Evolutionary conservation across 2,888 invertebrate genomes (phyloP).

Genomic region (Muschampia plurimacula): DNA sequence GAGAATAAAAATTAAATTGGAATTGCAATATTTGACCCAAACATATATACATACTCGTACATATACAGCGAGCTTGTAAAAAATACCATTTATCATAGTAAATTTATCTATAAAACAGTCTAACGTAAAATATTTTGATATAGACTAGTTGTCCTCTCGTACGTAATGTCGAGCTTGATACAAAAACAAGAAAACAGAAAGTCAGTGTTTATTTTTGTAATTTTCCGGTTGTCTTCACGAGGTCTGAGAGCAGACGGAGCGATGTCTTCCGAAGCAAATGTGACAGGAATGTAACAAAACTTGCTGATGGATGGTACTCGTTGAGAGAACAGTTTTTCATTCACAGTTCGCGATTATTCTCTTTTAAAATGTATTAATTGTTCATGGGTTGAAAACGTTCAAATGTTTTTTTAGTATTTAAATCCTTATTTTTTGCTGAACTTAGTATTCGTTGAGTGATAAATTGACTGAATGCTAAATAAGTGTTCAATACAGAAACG

Average conservation of each 20-base stretch:
- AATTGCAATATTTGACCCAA: too few relatives aligned
- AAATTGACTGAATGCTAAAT: too few relatives aligned
- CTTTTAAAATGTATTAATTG: not conserved
- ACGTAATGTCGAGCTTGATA: constrained; percentile 19
- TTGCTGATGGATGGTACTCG: constrained; percentile 56
- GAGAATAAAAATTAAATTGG: too few relatives aligned
- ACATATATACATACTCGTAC: too few relatives aligned
- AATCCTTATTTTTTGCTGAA: not conserved
- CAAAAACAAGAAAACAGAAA: constrained; percentile 47
- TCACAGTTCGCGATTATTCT: constrained; percentile 10
- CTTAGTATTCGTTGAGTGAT: not conserved
- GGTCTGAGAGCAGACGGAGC: constrained; percentile 64
- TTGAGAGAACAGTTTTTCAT: constrained; percentile 31
- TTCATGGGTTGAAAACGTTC: not conserved
- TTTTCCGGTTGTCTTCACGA: constrained; percentile 82
- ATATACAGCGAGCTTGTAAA: too few relatives aligned
- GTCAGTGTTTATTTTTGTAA: constrained; percentile 78
- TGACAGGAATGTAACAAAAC: constrained; percentile 65
- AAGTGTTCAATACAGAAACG: too few relatives aligned
- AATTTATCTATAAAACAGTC: not conserved
- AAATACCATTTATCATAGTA: too few relatives aligned
- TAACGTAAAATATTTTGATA: not conserved
- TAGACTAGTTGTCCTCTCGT: not conserved
- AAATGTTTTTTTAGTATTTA: not conserved
- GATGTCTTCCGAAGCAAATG: constrained; percentile 60